phyloP scores from a whole-genome alignment of 2,888 invertebrate genomes.

The Notodonta ziczac region DNA sequence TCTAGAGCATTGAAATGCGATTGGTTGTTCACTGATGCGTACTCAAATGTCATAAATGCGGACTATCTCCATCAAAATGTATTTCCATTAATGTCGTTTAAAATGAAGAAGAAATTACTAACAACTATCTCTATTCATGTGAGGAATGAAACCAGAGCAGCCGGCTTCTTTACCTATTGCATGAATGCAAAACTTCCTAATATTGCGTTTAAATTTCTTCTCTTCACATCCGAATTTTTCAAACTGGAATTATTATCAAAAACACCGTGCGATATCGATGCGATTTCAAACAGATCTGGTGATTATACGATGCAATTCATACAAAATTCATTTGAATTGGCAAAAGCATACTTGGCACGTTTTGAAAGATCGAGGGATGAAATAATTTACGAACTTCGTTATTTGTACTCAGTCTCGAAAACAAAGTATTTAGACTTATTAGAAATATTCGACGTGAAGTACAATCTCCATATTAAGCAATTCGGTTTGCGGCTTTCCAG shows the following conservation, averaged over 20 bases:
- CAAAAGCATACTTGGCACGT: conserved; percentile 32
- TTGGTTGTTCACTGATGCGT: conserved; percentile 57
- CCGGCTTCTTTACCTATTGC: conserved; percentile 58
- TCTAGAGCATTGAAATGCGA: conserved; percentile 58
- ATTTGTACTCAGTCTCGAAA: conserved; percentile 42
- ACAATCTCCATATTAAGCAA: neutral
- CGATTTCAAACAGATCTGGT: neutral
- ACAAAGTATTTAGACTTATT: conserved; percentile 54
- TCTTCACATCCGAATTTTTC: conserved; percentile 50
- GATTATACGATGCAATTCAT: conserved; percentile 40
- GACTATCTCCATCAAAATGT: conserved; percentile 55
- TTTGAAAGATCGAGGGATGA: neutral
- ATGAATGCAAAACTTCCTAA: conserved; percentile 35
- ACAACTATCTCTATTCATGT: conserved; percentile 46
- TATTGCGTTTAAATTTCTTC: conserved; percentile 57
- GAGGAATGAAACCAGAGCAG: conserved; percentile 44
- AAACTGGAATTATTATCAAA: conserved; percentile 45
- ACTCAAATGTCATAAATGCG: conserved; percentile 50
- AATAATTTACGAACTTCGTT: conserved; percentile 27
- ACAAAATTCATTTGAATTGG: conserved; percentile 50
- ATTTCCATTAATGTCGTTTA: conserved; percentile 63
- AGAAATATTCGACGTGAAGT: conserved; percentile 37
- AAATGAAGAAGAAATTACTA: conserved; percentile 62
- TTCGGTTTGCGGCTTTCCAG: conserved; percentile 50
- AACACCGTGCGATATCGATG: conserved; percentile 46